phyloP scores from a whole-genome alignment of 2,888 invertebrate genomes.

The Sturmia bella region DNA sequence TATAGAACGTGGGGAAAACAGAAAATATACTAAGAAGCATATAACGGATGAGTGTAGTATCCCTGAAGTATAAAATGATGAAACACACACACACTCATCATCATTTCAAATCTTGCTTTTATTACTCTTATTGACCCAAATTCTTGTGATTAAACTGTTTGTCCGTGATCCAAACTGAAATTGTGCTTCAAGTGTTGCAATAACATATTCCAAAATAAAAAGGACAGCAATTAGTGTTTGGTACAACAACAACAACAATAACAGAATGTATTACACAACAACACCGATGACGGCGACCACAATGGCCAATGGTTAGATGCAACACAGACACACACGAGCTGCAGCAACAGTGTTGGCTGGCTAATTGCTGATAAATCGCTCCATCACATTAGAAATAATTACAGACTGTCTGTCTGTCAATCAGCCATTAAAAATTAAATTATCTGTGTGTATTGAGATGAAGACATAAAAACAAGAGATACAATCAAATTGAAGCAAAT shows the following conservation, averaged over 20 bases:
- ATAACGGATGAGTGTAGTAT: neutral
- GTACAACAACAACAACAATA: conserved; percentile 3
- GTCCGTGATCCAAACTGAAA: neutral
- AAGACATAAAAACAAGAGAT: conserved; percentile 22
- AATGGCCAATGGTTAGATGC: conserved; percentile 4
- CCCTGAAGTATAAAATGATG: conserved; percentile 12
- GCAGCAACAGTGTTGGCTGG: conserved; percentile 54
- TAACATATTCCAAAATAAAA: conserved; percentile 2
- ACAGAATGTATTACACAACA: conserved; percentile 43
- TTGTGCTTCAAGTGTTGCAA: neutral
- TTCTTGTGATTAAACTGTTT: conserved; percentile 2
- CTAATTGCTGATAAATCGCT: conserved; percentile 31
- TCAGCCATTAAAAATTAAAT: conserved; percentile 11
- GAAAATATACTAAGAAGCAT: neutral
- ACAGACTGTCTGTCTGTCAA: conserved; percentile 1
- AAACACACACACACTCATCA: conserved; percentile 40
- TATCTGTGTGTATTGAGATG: neutral
- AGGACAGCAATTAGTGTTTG: conserved; percentile 29
- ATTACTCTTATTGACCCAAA: conserved; percentile 54
- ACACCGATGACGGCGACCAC: conserved; percentile 11
- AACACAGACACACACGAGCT: neutral
- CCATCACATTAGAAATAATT: conserved; percentile 19
- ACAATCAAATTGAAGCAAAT: conserved; percentile 23
- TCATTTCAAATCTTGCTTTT: neutral
- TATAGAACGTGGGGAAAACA: neutral